A percentile compares a stretch with the other conserved stretches of the same genome.
These are phyloP conservation scores for Falco punctatus DNA, from an alignment of 2,113 vertebrate genomes.

Conservation along the genomic window DNA sequence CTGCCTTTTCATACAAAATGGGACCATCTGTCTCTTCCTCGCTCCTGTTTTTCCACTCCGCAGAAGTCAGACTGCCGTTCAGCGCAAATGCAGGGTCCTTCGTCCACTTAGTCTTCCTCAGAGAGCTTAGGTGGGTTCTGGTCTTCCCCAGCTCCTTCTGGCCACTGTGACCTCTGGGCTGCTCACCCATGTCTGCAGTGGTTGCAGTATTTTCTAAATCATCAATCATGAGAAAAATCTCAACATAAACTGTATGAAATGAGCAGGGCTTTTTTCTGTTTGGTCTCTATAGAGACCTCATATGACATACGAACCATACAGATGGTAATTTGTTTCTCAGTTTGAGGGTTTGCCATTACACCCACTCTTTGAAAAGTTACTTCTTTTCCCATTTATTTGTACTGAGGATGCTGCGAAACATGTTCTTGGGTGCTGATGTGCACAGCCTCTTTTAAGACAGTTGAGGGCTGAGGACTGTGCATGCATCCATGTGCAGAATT, in stretches of 20 bases:
- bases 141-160: background rate
- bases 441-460: background rate
- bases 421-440: background rate
- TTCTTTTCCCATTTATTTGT: background rate
- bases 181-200: background rate
- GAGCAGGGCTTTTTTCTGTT: background rate
- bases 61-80: background rate
- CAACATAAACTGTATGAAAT: background rate
- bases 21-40: constrained; percentile 55
- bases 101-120: background rate
- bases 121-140: rapidly evolving
- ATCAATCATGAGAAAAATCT: background rate
- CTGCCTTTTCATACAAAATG: constrained; percentile 62
- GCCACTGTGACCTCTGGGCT: background rate
- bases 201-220: background rate
- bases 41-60: background rate
- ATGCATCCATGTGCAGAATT: rapidly evolving
- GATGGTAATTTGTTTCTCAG: background rate
- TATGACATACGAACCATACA: background rate
- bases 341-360: background rate
- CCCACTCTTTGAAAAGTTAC: background rate
- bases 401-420: background rate
- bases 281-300: background rate
- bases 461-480: background rate
- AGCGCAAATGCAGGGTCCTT: background rate